phyloP scores from a whole-genome alignment of 2,113 vertebrate genomes.

The Passerina amoena region DNA sequence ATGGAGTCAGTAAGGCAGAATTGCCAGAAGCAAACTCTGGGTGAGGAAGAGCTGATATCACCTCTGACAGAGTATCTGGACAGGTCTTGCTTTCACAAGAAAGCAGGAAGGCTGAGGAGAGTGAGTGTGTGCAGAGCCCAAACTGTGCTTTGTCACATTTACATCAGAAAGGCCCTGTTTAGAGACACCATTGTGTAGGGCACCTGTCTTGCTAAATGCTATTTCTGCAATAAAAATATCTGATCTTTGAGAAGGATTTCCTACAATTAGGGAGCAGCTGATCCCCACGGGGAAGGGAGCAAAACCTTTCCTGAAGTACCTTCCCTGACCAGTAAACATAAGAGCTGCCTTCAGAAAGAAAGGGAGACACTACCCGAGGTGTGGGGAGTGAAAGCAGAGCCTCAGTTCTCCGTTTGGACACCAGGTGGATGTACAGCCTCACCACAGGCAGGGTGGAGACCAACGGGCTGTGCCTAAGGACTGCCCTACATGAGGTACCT shows the following conservation, averaged over 20 bases:
- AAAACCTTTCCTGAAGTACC: background rate
- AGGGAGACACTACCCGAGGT: background rate
- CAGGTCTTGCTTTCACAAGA: rapidly evolving
- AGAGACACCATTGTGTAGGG: background rate
- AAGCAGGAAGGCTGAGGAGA: background rate
- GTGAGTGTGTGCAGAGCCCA: background rate
- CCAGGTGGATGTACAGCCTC: slow-evolving; percentile 26
- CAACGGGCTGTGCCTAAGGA: rapidly evolving
- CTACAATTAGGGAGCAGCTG: background rate
- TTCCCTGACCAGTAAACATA: rapidly evolving
- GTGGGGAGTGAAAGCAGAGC: background rate
- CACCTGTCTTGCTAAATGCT: background rate
- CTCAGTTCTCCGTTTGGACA: background rate
- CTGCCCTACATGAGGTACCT: background rate
- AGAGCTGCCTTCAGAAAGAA: background rate
- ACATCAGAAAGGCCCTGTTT: background rate
- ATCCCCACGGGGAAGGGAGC: background rate
- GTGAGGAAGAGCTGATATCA: background rate
- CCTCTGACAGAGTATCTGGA: background rate
- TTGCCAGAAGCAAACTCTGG: background rate
- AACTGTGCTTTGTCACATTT: background rate
- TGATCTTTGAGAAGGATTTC: background rate
- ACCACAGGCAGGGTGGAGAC: background rate
- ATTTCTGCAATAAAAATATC: background rate
- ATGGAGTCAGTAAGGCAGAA: background rate